Base-by-base conservation (phyloP, 2,113 vertebrate genomes). In the Apus apus region DNA sequence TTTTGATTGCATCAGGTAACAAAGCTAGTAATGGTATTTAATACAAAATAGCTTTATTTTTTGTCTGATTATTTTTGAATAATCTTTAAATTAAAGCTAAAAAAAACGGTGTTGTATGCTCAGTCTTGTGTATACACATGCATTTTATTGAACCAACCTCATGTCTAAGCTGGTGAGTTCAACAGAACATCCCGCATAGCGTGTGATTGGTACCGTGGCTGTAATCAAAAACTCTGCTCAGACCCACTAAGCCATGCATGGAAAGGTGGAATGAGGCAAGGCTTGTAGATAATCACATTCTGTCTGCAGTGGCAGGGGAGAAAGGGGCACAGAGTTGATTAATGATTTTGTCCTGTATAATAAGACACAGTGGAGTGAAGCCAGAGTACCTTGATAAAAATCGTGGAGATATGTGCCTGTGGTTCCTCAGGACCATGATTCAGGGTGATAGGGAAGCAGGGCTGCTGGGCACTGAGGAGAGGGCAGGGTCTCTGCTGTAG, bases 11-110 rank as follows among this genome's bases (percentile, higher is more conserved):
- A 22, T 21, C 4, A 4, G 34, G 15, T 22, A 86, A 11, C 18
- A 74, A 77, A 67, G 17, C 14, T 48, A 85, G 53, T 66, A 60
- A 38, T 34, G 8, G 27, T 45, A 8, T 65, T 93, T 91, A 77
- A 76, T 38, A 32, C 8, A 54, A 64, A 80, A 60, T 43, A 4
- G 32, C 48, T 78, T 53, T 58, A 4, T 85, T 64, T 75, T 64
- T 38, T 70, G 36, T 46, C 34, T 64, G 46, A 45, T 84, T 91
- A n/a, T 88, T 90, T n/a, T n/a, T 62, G 54, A 11, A 7, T 50
- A 30, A 64, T 64, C 68, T 67, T 71, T n/a, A 95, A 94, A 82
- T 25, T 25, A 72, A 74, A 68, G 38, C 43, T 60, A 40, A 78
- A 73, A 76, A 38, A 38, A 38, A 3, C 4, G 70, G 7, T 7